Percentiles rank a stretch among this genome's conserved stretches.
phyloP scores from a whole-genome alignment of 2,888 invertebrate genomes.

The Drosophila hamatofila region DNA sequence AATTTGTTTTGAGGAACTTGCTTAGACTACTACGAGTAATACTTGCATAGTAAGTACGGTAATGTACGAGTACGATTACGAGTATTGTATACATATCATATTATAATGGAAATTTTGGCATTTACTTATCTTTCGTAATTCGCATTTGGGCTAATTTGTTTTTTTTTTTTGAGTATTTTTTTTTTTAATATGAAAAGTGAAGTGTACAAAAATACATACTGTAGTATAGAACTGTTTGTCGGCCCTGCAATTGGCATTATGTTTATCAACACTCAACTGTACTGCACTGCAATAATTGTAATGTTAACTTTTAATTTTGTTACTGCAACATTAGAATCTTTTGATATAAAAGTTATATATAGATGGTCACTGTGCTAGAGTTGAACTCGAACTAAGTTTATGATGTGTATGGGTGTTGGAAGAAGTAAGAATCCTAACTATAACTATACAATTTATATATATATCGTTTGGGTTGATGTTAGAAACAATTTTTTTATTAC shows the following conservation, averaged over 20 bases:
- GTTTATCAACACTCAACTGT: slow-evolving; percentile 75
- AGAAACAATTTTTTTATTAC: slow-evolving; percentile 5
- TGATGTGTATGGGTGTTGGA: slow-evolving; percentile 3
- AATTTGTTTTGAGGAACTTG: slow-evolving; percentile 54
- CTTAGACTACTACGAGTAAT: slow-evolving; percentile 77
- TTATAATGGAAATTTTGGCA: slow-evolving; percentile 70
- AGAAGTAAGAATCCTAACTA: slow-evolving; percentile 24
- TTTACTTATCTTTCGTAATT: slow-evolving; percentile 77
- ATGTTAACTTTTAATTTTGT: slow-evolving; percentile 74
- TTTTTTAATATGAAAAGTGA: slow-evolving; percentile 58
- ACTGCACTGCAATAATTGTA: slow-evolving; percentile 82
- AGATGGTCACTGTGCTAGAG: slow-evolving; percentile 38
- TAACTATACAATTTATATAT: neutral
- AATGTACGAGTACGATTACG: slow-evolving; percentile 63
- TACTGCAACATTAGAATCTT: slow-evolving; percentile 48
- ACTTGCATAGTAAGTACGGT: slow-evolving; percentile 72
- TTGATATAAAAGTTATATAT: slow-evolving; percentile 23
- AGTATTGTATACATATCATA: slow-evolving; percentile 69
- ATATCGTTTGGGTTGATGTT: slow-evolving; percentile 8
- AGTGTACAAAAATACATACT: slow-evolving; percentile 78
- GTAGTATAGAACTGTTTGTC: slow-evolving; percentile 67
- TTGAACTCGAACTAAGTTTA: slow-evolving; percentile 33
- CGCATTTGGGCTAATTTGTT: slow-evolving; percentile 53
- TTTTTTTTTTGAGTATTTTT: slow-evolving; percentile 11
- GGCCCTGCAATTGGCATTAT: slow-evolving; percentile 68